phyloP scores from a whole-genome alignment of 2,113 vertebrate genomes.

The Epinephelus lanceolatus region DNA sequence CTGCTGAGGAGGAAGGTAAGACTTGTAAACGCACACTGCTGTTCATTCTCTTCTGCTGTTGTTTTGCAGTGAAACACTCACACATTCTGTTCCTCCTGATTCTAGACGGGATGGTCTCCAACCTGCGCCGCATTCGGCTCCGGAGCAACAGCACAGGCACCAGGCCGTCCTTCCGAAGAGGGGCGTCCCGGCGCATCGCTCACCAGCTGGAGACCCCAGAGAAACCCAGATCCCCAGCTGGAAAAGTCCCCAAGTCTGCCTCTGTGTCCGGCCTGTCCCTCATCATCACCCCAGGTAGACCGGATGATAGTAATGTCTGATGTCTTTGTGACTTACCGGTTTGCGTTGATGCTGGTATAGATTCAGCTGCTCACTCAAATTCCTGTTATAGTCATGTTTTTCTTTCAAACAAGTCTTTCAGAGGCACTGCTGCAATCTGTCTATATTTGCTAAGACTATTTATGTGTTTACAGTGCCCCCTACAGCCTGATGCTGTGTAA shows the following conservation, averaged over 20 bases:
- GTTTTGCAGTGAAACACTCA: not conserved
- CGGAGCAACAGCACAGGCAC: slow-evolving; percentile 95
- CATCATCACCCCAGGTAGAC: slow-evolving; percentile 91
- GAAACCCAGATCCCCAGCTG: slow-evolving; percentile 76
- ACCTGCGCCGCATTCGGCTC: slow-evolving; percentile 89
- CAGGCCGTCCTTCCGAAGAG: slow-evolving; percentile 86
- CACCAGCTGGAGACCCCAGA: slow-evolving; percentile 85
- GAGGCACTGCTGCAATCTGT: not conserved
- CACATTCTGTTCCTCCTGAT: not conserved
- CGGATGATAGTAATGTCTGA: not conserved
- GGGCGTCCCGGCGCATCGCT: slow-evolving; percentile 82
- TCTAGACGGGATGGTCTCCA: slow-evolving; percentile 80
- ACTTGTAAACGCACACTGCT: no score
- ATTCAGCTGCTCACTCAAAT: not conserved
- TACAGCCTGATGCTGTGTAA: slow-evolving; percentile 46
- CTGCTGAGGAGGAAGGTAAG: slow-evolving; percentile 90
- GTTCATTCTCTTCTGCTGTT: not conserved
- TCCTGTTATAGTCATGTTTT: not conserved
- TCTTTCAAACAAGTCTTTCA: not conserved
- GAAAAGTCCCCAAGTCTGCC: slow-evolving; percentile 92
- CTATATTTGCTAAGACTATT: not conserved
- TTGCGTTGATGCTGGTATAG: not conserved
- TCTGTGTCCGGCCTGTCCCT: slow-evolving; percentile 93
- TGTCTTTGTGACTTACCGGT: not conserved
- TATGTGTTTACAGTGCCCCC: slow-evolving; percentile 66